phyloP scores from a whole-genome alignment of 2,888 invertebrate genomes.

The Zhengitettix transpicula region DNA sequence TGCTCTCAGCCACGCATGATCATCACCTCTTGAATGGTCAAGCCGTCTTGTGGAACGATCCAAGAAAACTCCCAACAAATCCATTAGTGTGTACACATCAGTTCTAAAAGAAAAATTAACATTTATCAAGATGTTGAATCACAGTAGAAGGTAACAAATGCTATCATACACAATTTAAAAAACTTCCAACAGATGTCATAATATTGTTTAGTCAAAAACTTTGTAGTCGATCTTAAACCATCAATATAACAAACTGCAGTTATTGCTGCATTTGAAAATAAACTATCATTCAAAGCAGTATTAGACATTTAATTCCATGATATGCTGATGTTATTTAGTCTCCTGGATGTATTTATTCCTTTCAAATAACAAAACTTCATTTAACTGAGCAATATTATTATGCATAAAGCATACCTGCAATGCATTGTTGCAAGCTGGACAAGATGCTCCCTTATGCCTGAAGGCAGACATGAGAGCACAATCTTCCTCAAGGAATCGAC shows the following conservation, averaged over 20 bases:
- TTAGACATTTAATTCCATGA: no score
- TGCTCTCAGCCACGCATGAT: constrained; percentile 8
- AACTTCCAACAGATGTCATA: no score
- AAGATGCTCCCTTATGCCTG: constrained; percentile 16
- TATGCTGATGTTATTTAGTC: no score
- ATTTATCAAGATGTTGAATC: neutral
- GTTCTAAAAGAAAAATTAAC: neutral
- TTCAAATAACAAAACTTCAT: neutral
- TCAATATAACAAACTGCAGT: no score
- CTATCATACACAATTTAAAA: no score
- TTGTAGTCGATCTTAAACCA: no score
- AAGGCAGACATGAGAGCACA: constrained; percentile 11
- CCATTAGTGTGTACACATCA: constrained; percentile 11
- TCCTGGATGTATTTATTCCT: neutral
- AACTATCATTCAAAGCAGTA: no score
- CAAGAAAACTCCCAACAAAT: constrained; percentile 11
- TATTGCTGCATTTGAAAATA: no score
- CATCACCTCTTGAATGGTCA: constrained; percentile 10
- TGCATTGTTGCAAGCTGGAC: constrained; percentile 14
- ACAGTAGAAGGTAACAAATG: no score
- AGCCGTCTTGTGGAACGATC: constrained; percentile 10
- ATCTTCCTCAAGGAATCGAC: constrained; percentile 7
- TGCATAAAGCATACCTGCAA: constrained; percentile 8
- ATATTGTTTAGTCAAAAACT: no score
- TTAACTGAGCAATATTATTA: neutral